Conservation (phyloP, 2,888 invertebrate genomes). For the Spodoptera picta region DNA sequence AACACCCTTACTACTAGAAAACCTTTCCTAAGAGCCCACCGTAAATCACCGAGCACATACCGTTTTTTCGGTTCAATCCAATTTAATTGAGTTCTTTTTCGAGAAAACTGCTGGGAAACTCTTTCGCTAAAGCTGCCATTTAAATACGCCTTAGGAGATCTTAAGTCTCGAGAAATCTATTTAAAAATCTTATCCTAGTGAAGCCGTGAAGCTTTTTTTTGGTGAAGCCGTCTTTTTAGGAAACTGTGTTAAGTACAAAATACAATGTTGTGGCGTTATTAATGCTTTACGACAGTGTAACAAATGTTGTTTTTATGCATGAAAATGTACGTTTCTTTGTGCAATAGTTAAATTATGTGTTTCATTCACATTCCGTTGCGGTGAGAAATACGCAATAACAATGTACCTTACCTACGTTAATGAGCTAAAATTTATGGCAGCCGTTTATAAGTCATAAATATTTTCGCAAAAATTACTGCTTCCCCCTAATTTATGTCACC, state of each 20-base stretch:
- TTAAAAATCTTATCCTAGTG: slow-evolving; percentile 40
- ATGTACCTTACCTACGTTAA: slow-evolving; percentile 36
- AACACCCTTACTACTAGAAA: slow-evolving; percentile 38
- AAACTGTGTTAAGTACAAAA: slow-evolving; percentile 9
- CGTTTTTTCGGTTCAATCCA: slow-evolving; percentile 52
- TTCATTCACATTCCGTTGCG: slow-evolving; percentile 18
- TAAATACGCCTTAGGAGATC: slow-evolving; percentile 49
- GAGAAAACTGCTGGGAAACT: slow-evolving; percentile 38
- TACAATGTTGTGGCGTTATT: slow-evolving; percentile 14
- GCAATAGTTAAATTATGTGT: slow-evolving; percentile 35
- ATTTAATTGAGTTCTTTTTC: slow-evolving; percentile 48
- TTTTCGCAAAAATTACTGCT: slow-evolving; percentile 51
- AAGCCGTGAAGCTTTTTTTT: too few species aligned
- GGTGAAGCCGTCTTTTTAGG: slow-evolving; percentile 6
- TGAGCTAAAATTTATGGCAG: slow-evolving; percentile 53
- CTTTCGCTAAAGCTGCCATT: slow-evolving; percentile 50
- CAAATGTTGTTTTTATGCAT: slow-evolving; percentile 5
- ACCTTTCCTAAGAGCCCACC: slow-evolving; percentile 43
- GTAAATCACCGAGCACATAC: slow-evolving; percentile 47
- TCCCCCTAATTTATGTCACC: slow-evolving; percentile 49
- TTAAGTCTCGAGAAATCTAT: slow-evolving; percentile 42
- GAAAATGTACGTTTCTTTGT: slow-evolving; percentile 23
- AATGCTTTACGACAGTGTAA: slow-evolving; percentile 10
- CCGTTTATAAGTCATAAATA: slow-evolving; percentile 54
- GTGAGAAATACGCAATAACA: slow-evolving; percentile 40